Percentiles rank a stretch among this genome's conserved stretches.
phyloP scores from a whole-genome alignment of 92 coral and sea anemone species.

The Palythoa heliodiscus region DNA sequence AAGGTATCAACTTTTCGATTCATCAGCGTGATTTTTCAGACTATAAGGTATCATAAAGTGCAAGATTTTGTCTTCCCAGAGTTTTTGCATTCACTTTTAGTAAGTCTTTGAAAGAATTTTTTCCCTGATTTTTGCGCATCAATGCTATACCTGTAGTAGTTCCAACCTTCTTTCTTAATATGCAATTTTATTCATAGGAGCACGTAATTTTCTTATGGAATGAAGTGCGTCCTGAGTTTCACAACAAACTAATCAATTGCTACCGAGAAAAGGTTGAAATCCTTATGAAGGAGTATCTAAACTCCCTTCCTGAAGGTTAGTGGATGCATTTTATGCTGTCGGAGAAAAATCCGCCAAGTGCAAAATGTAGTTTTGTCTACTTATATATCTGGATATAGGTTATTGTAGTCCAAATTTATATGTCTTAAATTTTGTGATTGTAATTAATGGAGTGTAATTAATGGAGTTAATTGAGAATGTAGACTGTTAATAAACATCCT shows the following conservation, averaged over 20 bases:
- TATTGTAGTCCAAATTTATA: too few species aligned
- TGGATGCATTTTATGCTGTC: neutral
- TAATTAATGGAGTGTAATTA: too few species aligned
- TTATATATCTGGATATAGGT: neutral
- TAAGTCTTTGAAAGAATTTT: too few species aligned
- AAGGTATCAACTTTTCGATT: neutral
- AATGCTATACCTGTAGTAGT: neutral
- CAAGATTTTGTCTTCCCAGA: neutral
- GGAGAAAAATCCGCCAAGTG: too few species aligned
- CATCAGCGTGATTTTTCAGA: too few species aligned
- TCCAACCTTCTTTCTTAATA: neutral
- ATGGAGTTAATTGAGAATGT: too few species aligned
- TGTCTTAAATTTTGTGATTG: too few species aligned
- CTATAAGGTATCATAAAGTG: too few species aligned
- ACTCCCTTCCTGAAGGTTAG: constrained; percentile 87
- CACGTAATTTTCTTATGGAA: constrained; percentile 88
- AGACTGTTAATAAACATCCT: too few species aligned
- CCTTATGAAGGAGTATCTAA: constrained; percentile 77
- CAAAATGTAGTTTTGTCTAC: neutral
- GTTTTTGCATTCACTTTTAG: neutral
- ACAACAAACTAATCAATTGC: constrained; percentile 92
- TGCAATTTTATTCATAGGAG: constrained; percentile 53
- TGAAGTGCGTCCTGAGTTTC: constrained; percentile 82
- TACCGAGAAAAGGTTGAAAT: constrained; percentile 92
- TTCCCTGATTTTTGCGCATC: too few species aligned